Evolutionary conservation across 2,888 invertebrate species (phyloP).

Genomic region (Chirona hameri): DNA sequence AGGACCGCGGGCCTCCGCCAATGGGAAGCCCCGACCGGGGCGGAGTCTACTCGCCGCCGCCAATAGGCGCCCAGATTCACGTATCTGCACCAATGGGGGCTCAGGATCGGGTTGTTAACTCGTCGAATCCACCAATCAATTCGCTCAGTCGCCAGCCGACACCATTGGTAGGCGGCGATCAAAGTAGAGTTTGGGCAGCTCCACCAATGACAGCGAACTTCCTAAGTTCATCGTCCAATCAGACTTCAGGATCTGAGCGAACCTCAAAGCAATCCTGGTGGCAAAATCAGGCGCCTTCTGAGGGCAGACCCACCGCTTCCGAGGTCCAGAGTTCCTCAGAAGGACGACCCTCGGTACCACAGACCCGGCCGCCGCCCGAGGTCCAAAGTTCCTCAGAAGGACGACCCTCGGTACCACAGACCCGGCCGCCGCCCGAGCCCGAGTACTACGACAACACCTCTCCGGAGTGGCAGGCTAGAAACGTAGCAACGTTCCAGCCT

Average conservation of each 20-base stretch:
- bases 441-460: conserved; percentile 24
- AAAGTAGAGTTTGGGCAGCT: no score
- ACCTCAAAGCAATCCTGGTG: background rate
- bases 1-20: background rate
- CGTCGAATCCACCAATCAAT: no score
- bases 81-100: background rate
- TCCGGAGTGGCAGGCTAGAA: background rate
- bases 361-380: background rate
- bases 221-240: background rate
- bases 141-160: background rate
- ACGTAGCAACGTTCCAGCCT: background rate
- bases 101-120: background rate
- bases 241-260: no score
- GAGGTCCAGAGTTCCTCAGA: no score
- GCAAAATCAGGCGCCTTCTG: background rate
- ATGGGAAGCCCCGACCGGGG: background rate
- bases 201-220: background rate
- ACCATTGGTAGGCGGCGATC: no score
- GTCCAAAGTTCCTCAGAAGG: no score
- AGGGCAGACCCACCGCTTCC: background rate
- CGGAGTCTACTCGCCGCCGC: background rate
- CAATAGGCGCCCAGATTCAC: background rate
- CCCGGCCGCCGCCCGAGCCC: background rate
- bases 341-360: no score
- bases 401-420: no score